Evolutionary conservation across 2,888 invertebrate species (phyloP), one percentile per base, ranked within the genome.

Genomic region (Reticulitermes lucifugus): DNA sequence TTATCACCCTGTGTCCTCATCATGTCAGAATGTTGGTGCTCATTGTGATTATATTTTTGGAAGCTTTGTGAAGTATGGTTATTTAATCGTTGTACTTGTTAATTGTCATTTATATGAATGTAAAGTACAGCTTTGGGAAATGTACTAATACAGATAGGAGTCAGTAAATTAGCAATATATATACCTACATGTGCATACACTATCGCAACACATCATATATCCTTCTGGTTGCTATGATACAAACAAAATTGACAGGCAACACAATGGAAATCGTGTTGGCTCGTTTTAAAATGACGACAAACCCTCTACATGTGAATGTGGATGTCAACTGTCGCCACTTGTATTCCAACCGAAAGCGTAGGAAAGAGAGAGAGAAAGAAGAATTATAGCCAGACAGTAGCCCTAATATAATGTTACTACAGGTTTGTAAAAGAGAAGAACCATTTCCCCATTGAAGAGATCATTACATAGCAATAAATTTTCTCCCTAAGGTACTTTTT

Each of bases 391-490:
- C 81, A 81, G 81, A n/a, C 65, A n/a, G 65, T 43, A 43, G 81
- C 65, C 46, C 41, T 25, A 77, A 77, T 35, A 77, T 77, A 51
- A 77, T 77, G 77, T 77, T 71, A 82, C 51, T 65, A 82, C 65
- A 82, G 59, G 59, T 81, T 81, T 59, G 25, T 51, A 51, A 81
- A 65, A 81, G 65, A 82, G 71, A 82, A 82, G 65, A 82, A 65
- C 71, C 55, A 71, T 82, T 73, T 84, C 77, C 83, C 85, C 80
- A 83, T 85, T 85, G 79, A 85, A 55, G 35, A 85, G 83, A 73
- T 83, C 85, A 85, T 85, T 85, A 85, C 85, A 85, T 83, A 77
- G 85, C 85, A 43, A 85, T 85, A 85, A 85, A 83, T 85, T 85
- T 85, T 83, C 81, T 81, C 81, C 81, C 81, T 43, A 70, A 81